A percentile compares a stretch with the other conserved stretches of the same genome.
These are phyloP conservation scores for Athetis lepigone DNA, from an alignment of 2,888 invertebrate species.

Conservation along the genomic window DNA sequence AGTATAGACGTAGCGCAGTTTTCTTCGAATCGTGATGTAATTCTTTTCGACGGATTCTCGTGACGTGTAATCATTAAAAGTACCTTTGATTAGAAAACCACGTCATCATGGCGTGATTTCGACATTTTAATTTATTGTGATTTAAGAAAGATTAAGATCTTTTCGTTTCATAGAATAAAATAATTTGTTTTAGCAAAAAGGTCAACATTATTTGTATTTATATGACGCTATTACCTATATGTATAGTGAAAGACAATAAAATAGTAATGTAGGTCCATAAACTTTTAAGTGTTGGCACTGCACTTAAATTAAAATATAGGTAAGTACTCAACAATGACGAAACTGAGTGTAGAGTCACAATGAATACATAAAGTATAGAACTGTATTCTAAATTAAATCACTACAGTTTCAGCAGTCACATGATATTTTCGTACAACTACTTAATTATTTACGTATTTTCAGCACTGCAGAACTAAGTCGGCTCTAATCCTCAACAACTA, in stretches of 20 bases:
- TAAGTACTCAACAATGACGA: too few species aligned
- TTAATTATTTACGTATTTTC: too few species aligned
- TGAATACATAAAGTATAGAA: not conserved
- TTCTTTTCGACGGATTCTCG: constrained; percentile 15
- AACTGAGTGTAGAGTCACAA: too few species aligned
- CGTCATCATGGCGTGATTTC: constrained; percentile 7
- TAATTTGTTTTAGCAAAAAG: too few species aligned
- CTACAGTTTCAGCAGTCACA: not conserved
- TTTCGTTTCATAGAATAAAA: not conserved
- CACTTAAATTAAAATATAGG: too few species aligned
- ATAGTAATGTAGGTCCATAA: too few species aligned
- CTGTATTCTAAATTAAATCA: not conserved
- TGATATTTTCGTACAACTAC: not conserved
- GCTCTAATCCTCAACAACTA: not conserved
- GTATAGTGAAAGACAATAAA: too few species aligned
- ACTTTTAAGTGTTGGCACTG: too few species aligned
- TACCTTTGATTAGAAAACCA: not conserved
- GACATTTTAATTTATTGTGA: constrained; percentile 4
- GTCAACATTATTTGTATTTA: too few species aligned
- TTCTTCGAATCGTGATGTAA: constrained; percentile 24
- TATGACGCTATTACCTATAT: too few species aligned
- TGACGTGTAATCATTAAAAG: constrained; percentile 19
- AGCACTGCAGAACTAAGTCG: too few species aligned
- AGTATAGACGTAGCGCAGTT: constrained; percentile 19
- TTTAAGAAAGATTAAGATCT: not conserved